These are phyloP conservation scores for Fratercula arctica DNA, from an alignment of 2,797 vertebrate species.

Conservation along the genomic window DNA sequence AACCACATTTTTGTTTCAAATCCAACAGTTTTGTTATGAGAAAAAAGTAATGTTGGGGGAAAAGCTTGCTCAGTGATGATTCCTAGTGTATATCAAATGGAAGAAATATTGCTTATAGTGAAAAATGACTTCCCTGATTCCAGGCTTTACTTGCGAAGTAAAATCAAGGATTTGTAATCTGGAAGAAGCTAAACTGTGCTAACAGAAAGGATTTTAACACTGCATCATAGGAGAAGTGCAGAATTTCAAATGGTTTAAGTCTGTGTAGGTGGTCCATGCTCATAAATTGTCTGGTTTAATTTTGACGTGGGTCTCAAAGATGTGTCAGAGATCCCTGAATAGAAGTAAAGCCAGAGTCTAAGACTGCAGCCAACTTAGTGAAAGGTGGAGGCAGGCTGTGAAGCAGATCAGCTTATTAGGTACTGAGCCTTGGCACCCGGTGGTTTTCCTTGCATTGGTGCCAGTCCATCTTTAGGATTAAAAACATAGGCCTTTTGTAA, in stretches of 20 bases:
- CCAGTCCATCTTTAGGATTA: not conserved
- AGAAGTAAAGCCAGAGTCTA: constrained; percentile 15
- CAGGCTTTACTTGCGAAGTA: not conserved
- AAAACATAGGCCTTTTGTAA: not conserved
- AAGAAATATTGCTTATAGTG: constrained; percentile 44
- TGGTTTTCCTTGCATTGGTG: not conserved
- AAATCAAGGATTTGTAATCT: constrained; percentile 16
- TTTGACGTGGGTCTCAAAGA: constrained; percentile 17
- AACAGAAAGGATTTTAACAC: constrained; percentile 42
- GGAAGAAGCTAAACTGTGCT: constrained; percentile 37
- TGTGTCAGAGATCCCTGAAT: not conserved
- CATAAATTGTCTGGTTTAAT: constrained; percentile 33
- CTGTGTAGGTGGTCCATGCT: constrained; percentile 39
- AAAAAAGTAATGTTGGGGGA: constrained; percentile 16
- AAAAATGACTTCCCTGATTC: constrained; percentile 46
- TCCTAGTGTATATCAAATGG: constrained; percentile 18
- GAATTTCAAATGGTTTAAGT: constrained; percentile 46
- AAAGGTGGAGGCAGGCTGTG: constrained; percentile 2
- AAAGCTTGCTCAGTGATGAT: constrained; percentile 6
- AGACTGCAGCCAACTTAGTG: not conserved
- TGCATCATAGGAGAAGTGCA: not conserved
- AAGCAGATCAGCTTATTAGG: constrained; percentile 8
- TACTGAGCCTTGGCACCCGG: not conserved
- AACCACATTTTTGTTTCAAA: constrained; percentile 59
- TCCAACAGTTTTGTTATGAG: constrained; percentile 25